Evolutionary conservation across 1,140 invertebrate species (phyloP), one percentile per base, ranked within the genome.

Genomic region (Panagrolaimus sp.): DNA sequence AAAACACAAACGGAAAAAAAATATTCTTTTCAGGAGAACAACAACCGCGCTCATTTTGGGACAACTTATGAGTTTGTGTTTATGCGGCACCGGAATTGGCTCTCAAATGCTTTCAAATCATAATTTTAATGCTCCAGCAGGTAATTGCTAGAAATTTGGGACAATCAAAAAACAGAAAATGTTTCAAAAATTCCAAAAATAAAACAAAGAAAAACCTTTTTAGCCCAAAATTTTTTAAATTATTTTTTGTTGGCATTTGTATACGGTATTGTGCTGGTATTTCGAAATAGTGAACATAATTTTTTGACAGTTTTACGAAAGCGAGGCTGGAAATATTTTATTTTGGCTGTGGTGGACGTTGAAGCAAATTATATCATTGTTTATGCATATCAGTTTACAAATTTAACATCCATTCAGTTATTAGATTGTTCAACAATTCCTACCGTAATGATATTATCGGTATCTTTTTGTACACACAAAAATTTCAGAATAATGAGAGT

Each of bases 381-480:
- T 24, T 89, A 89, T 65, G 89, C 90, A 4, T 90, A 90, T 85
- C 88, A 88, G 72, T 87, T 84, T 72, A 87, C 86, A 0, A 85
- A 84, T 43, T 79, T 87, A 5, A 87, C 86, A 9, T 86, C 84
- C 75, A 85, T 87, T 32, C 86, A 87, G 82, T 85, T 86, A 55
- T 84, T 94, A 71, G 90, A 92, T 78, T 93, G 91, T 84, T 91
- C 91, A 70, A 90, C 90, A 21, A 91, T 93, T 71, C 90, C 91
- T 1, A 89, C 89, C 21, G 90, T 91, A 5, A 82, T 93, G 72
- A 87, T 89, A 9, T 84, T 91, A 43, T 90, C 89, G 14, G 32
- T 38, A 38, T 2, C 2, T 7, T 38, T 38, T 38, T 4, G 2
- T 38, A 7, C 7, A 4, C 2, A 38, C 2, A 38, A 38, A 4